A percentile compares a stretch with the other conserved stretches of the same genome.
Conservation (phyloP, 2,113 vertebrate species). For the Gnathonemus echidnorhynchus region DNA sequence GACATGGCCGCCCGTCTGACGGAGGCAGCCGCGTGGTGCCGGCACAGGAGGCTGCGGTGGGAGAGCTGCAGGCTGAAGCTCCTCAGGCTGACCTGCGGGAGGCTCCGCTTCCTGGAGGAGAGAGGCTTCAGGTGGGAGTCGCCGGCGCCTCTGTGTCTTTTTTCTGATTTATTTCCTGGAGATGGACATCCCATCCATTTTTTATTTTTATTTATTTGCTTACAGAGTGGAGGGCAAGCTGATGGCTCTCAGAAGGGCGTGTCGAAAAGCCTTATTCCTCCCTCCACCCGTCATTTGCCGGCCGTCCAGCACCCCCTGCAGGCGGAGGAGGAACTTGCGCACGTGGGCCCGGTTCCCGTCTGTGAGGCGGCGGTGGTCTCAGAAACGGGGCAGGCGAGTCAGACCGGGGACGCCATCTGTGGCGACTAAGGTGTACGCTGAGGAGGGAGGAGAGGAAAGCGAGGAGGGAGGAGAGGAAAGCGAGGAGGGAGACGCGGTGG, state of each 20-base stretch:
- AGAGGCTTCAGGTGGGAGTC: conserved; percentile 48
- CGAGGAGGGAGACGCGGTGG: background rate
- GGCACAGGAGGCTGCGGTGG: conserved; percentile 32
- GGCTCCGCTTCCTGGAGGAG: conserved; percentile 46
- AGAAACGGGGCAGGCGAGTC: background rate
- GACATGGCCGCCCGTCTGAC: conserved; percentile 39
- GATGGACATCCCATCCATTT: background rate
- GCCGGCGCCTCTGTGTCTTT: background rate
- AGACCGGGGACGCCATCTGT: background rate
- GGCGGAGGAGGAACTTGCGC: background rate
- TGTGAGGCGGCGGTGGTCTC: background rate
- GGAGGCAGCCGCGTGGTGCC: conserved; percentile 50
- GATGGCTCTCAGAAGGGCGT: conserved; percentile 35
- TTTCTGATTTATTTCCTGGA: background rate
- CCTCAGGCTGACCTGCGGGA: conserved; percentile 46
- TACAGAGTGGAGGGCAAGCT: conserved; percentile 51
- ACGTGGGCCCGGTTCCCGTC: conserved; percentile 18
- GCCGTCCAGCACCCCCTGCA: background rate
- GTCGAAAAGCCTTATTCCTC: conserved; percentile 30
- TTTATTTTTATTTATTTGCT: background rate
- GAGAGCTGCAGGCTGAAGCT: conserved; percentile 42
- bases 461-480: background rate
- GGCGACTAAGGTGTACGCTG: background rate
- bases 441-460: background rate
- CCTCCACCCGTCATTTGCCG: background rate